Evolutionary conservation across 2,888 invertebrate species (phyloP), one percentile per base, ranked within the genome.

Genomic region (Meiosimyza platycephala): DNA sequence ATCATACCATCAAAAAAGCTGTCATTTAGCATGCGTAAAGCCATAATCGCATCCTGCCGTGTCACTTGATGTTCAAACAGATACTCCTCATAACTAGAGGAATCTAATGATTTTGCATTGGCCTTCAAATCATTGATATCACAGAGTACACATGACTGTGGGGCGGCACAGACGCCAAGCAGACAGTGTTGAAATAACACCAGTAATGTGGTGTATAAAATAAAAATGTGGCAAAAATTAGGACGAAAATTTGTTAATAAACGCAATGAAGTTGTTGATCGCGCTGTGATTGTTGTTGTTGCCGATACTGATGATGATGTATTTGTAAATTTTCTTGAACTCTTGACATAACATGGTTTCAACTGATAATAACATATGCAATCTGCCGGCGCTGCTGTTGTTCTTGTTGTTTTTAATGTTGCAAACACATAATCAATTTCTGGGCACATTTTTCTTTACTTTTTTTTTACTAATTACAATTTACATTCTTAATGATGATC

Each of bases 31-130:
- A 76, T 76, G 51, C 79, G 78, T 55, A 86, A 73, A 9, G 83
- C 83, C 50, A 79, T 77, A n/a, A 86, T 83, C 52, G 86, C 87
- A 73, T 85, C 83, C 73, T 82, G 78, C 9, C 83, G 80, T 15
- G 87, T 81, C 55, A 86, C 87, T 78, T 86, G 85, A 79, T 86
- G 86, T 75, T 86, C 87, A 65, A 87, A 84, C 48, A 80, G 80
- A 72, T 81, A 84, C 76, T 86, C 87, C 75, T 86, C 85, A 73
- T 82, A 84, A 60, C 76, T 81, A 9, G 75, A 76, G 9, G 75
- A 76, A 48, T 73, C 78, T 64, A 79, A 75, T 6, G 80, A 78
- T 9, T 65, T 50, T 3, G 16, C 71, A 6, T 79, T 80, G 54
- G 78, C 72, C 64, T 78, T 71, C 66, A 81, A 75, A 75, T 84